Percentiles rank a stretch among this genome's conserved stretches.
These are phyloP conservation scores for Neotragus moschatus DNA, from an alignment of 2,113 vertebrate genomes.

Conservation along the genomic window DNA sequence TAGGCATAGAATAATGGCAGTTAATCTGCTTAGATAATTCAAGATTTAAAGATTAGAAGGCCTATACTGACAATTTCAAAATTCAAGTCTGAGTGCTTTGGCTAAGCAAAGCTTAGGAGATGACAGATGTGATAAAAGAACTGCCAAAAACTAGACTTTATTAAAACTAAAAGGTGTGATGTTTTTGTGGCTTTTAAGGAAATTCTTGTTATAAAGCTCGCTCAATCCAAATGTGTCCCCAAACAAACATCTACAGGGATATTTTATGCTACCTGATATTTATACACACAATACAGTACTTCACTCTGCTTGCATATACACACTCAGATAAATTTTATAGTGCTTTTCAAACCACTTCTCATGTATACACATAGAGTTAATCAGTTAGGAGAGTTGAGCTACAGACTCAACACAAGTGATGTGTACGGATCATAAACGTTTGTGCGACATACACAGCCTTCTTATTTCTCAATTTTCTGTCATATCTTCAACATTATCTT, in stretches of 20 bases:
- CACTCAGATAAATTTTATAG: conserved; percentile 19
- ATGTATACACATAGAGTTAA: conserved; percentile 19
- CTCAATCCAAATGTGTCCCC: conserved; percentile 54
- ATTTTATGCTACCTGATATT: conserved; percentile 58
- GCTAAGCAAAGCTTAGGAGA: conserved; percentile 73
- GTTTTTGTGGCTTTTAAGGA: conserved; percentile 64
- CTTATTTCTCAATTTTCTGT: conserved; percentile 38
- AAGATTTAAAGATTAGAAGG: conserved; percentile 66
- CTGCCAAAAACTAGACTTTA: conserved; percentile 64
- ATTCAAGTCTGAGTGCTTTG: conserved; percentile 65
- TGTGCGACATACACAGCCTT: not conserved
- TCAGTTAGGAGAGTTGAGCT: conserved; percentile 5
- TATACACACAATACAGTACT: conserved; percentile 51
- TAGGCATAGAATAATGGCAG: conserved; percentile 15
- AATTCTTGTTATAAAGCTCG: conserved; percentile 51
- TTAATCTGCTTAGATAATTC: conserved; percentile 56
- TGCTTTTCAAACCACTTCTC: conserved; percentile 10
- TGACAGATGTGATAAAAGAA: conserved; percentile 71
- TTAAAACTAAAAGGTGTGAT: conserved; percentile 54
- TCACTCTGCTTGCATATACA: conserved; percentile 46
- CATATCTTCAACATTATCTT: not conserved
- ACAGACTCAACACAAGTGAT: not conserved
- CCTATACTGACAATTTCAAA: conserved; percentile 73
- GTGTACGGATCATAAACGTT: not conserved
- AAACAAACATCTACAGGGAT: conserved; percentile 55